A percentile compares a stretch with the other conserved stretches of the same genome.
Evolutionary conservation across 2,888 invertebrate genomes (phyloP).

Genomic region (Furcula furcula): DNA sequence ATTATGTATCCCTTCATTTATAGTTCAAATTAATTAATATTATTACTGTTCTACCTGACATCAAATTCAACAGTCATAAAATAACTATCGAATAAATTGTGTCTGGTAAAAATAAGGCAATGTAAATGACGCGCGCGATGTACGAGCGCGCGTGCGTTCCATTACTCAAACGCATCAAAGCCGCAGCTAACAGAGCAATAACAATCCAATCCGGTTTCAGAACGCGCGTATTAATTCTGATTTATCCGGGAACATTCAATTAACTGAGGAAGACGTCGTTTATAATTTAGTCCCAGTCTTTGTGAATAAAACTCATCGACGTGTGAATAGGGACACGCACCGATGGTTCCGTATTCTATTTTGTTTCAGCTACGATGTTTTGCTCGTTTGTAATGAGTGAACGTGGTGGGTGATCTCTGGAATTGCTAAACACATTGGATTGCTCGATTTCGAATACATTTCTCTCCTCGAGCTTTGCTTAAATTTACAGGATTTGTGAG

Average conservation of each 20-base stretch:
- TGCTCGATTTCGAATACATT: no score
- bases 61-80: no score
- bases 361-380: no score
- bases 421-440: no score
- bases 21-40: no score
- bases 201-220: slow-evolving; percentile 46
- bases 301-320: slow-evolving; percentile 20
- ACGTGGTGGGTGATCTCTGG: no score
- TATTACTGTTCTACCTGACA: no score
- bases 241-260: slow-evolving; percentile 65
- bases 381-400: no score
- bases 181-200: slow-evolving; percentile 48
- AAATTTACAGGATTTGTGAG: no score
- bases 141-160: slow-evolving; percentile 23
- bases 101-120: neutral
- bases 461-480: no score
- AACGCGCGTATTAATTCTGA: slow-evolving; percentile 55
- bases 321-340: slow-evolving; percentile 1
- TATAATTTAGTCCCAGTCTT: slow-evolving; percentile 39
- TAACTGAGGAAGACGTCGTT: slow-evolving; percentile 53
- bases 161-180: slow-evolving; percentile 48
- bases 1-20: no score
- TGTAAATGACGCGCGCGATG: slow-evolving; percentile 10
- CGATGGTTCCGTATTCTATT: slow-evolving; percentile 14
- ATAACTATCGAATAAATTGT: no score